These are phyloP conservation scores for Leptestheria dahalacensis DNA, from an alignment of 1,140 invertebrate genomes.

Conservation along the genomic window DNA sequence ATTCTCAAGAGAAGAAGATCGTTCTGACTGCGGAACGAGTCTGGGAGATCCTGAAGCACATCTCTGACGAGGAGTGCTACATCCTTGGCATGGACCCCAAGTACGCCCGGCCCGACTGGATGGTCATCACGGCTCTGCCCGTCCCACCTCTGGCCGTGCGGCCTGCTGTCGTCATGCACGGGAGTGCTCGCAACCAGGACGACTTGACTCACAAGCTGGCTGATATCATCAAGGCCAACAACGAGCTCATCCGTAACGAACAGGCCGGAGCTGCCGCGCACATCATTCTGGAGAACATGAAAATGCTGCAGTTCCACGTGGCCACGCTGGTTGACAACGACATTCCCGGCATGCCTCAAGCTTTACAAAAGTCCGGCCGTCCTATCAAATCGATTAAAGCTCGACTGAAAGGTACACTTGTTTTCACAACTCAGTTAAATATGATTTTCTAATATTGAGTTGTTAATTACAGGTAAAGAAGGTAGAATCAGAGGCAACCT, in stretches of 20 bases:
- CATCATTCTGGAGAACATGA: conserved; percentile 90
- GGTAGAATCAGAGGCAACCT: conserved; percentile 95
- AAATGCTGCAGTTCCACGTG: conserved; percentile 97
- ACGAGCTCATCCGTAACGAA: conserved; percentile 90
- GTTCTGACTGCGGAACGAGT: conserved; percentile 82
- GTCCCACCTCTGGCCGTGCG: conserved; percentile 77
- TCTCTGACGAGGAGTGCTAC: conserved; percentile 92
- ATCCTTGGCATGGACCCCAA: conserved; percentile 92
- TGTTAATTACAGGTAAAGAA: conserved; percentile 54
- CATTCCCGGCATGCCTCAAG: conserved; percentile 90
- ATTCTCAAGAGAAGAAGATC: conserved; percentile 92
- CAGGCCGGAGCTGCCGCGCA: conserved; percentile 90
- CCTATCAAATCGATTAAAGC: conserved; percentile 95
- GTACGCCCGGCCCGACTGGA: conserved; percentile 96
- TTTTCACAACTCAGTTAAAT: not conserved
- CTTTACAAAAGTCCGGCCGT: conserved; percentile 97
- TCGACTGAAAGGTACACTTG: conserved; percentile 47
- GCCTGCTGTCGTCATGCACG: conserved; percentile 98
- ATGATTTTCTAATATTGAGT: not conserved
- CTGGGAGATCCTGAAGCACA: conserved; percentile 92
- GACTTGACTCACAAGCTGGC: conserved; percentile 97
- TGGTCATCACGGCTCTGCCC: conserved; percentile 93
- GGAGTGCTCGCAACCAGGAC: conserved; percentile 94
- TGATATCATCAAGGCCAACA: conserved; percentile 98
- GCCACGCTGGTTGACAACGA: conserved; percentile 97